Conservation (phyloP, 2,888 invertebrate species). For the Amphipyra berbera region DNA sequence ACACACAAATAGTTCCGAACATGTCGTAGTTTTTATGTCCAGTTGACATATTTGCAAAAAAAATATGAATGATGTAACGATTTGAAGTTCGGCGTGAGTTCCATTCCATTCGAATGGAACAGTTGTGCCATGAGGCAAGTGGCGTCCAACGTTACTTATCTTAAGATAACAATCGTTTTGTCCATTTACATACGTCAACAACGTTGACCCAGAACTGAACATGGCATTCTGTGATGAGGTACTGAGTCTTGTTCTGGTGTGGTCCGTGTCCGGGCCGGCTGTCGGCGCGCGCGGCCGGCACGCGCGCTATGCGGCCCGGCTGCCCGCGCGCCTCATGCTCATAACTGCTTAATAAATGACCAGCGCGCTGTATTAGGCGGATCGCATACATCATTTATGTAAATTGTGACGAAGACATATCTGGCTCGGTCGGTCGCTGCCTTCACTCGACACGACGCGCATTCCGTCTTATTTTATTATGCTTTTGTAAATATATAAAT, state of each 20-base stretch:
- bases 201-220: conserved; percentile 73
- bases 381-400: conserved; percentile 89
- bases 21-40: conserved; percentile 52
- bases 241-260: conserved; percentile 74
- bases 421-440: conserved; percentile 80
- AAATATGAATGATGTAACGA: conserved; percentile 39
- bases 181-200: conserved; percentile 84
- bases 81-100: conserved; percentile 12
- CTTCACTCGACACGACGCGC: conserved; percentile 85
- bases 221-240: conserved; percentile 64
- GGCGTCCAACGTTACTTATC: conserved; percentile 51
- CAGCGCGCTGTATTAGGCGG: conserved; percentile 86
- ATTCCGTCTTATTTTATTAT: conserved; percentile 80
- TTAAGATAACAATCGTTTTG: conserved; percentile 73
- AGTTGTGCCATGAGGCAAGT: conserved; percentile 40
- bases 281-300: conserved; percentile 82
- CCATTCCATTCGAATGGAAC: conserved; percentile 9
- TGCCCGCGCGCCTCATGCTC: conserved; percentile 72
- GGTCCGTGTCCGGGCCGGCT: conserved; percentile 78
- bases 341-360: conserved; percentile 87
- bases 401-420: conserved; percentile 90
- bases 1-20: conserved; percentile 62
- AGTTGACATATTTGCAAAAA: conserved; percentile 58
- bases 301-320: conserved; percentile 85
- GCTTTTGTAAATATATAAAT: conserved; percentile 75